Base-by-base conservation (phyloP, 2,113 vertebrate species). In the Bubo bubo region DNA sequence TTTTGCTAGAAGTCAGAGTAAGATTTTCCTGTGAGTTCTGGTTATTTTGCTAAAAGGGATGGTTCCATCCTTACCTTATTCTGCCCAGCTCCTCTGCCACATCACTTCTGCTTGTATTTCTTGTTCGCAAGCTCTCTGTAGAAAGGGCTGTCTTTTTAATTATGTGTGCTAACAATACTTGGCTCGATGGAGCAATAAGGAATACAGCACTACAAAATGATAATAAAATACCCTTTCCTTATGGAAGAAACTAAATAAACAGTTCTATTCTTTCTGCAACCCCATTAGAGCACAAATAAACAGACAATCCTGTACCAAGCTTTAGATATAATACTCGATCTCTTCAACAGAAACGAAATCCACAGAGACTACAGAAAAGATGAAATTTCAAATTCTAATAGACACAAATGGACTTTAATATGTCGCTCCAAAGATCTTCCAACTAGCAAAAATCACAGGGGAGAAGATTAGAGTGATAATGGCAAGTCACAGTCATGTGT, bases 321-420 rank as follows among this genome's bases (percentile, higher is more conserved):
- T 80, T 91, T 82, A 81, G 28, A 71, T 85, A 60, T 68, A 90
- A 83, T 84, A 53, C 11, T 95, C 23, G 2, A 10, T 84, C 73
- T 75, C 64, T 93, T 87, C 67, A 68, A 93, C 28, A 93, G 82
- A 93, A 91, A 94, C 2, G 4, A 94, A 97, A 92, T 35, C 95
- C 76, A 92, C 62, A 91, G 93, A 97, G 82, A 93, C 70, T 24
- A 67, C 10, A 83, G 70, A 87, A 86, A 79, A 96, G 60, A 94
- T 94, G 37, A 90, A 90, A 95, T 97, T 96, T 97, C 86, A 94
- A 93, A 83, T 91, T 91, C 70, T 95, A 96, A 92, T 91, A 95
- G 94, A 56, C 83, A 96, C 28, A 94, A 95, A 97, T 96, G 85
- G 88, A 93, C 56, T 82, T 95, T 90, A 97, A 93, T 94, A 94